A percentile compares a stretch with the other conserved stretches of the same genome.
Evolutionary conservation across 1,140 invertebrate species (phyloP).

Genomic region (Meloidogyne exigua): DNA sequence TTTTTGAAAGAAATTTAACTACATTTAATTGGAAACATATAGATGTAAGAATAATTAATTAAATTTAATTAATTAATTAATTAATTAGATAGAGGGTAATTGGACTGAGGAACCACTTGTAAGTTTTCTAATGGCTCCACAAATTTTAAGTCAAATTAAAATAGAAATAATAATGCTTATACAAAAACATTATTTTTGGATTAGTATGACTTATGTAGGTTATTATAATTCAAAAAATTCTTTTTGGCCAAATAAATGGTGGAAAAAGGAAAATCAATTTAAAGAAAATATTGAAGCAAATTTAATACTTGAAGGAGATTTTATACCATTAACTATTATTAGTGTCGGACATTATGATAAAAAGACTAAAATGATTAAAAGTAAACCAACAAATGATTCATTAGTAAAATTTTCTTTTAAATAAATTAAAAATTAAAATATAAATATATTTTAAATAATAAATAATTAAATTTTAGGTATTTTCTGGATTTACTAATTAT

Average conservation of each 20-base stretch:
- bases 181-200: background rate
- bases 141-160: background rate
- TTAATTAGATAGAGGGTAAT: background rate
- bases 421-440: too few species aligned
- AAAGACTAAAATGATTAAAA: too few species aligned
- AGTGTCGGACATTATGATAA: background rate
- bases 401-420: too few species aligned
- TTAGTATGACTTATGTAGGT: background rate
- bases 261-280: background rate
- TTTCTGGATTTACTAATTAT: too few species aligned
- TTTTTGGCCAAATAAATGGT: background rate
- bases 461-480: too few species aligned
- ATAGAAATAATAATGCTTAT: background rate
- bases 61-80: background rate
- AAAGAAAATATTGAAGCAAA: background rate
- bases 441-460: too few species aligned
- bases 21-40: background rate
- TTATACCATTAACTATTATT: background rate
- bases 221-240: background rate
- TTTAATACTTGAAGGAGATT: background rate
- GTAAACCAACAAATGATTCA: too few species aligned
- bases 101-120: background rate
- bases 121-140: background rate
- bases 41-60: background rate
- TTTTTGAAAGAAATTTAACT: background rate